Conservation (phyloP, 2,888 invertebrate genomes). For the Torymus texanus region DNA sequence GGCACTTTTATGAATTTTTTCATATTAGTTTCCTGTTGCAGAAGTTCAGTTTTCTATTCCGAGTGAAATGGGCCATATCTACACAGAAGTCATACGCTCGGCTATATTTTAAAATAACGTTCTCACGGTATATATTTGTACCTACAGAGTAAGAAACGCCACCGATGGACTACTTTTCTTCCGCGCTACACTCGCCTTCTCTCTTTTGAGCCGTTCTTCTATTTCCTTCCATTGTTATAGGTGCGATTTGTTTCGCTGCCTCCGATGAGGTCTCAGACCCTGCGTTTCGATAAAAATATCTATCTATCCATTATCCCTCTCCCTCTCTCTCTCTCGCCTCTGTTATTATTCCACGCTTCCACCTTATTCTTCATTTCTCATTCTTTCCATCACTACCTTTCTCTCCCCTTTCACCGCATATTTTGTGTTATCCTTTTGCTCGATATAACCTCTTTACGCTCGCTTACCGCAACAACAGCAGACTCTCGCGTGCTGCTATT, state of each 20-base stretch:
- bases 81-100: not conserved
- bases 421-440: not conserved
- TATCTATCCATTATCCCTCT: conserved; percentile 34
- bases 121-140: not conserved
- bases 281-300: conserved; percentile 37
- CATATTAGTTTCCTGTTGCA: too few species aligned
- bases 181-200: conserved; percentile 43
- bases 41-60: too few species aligned
- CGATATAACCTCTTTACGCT: not conserved
- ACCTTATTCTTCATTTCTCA: not conserved
- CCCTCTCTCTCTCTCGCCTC: not conserved
- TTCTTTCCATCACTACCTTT: not conserved
- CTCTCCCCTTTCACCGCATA: not conserved
- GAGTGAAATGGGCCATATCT: too few species aligned
- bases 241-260: conserved; percentile 27
- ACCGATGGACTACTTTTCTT: conserved; percentile 9
- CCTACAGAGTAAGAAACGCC: not conserved
- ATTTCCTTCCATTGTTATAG: conserved; percentile 12
- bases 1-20: too few species aligned
- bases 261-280: conserved; percentile 13
- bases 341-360: conserved; percentile 11
- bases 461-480: not conserved
- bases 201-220: conserved; percentile 1
- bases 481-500: not conserved
- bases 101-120: not conserved